Conservation (phyloP, 1,140 invertebrate genomes). For the Leptinotarsa texana region DNA sequence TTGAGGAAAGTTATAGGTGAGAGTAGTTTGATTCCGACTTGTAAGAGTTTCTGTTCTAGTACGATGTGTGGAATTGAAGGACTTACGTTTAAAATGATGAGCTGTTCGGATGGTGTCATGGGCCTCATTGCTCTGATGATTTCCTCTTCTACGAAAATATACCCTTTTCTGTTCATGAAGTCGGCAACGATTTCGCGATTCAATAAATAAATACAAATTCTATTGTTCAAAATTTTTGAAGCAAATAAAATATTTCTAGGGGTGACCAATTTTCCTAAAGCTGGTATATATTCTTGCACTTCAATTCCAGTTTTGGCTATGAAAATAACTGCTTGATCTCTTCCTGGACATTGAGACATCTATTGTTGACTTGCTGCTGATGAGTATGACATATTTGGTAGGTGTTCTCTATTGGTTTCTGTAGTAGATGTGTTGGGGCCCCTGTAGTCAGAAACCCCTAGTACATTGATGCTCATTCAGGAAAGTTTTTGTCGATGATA, state of each 20-base stretch:
- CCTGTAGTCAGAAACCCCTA: slow-evolving; percentile 7
- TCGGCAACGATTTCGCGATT: neutral
- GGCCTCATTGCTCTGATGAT: neutral
- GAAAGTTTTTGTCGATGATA: neutral
- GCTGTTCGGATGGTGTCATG: neutral
- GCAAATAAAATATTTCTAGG: slow-evolving; percentile 22
- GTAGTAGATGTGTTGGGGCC: neutral
- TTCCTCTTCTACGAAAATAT: neutral
- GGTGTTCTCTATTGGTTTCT: neutral
- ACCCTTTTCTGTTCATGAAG: neutral
- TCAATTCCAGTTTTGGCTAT: neutral
- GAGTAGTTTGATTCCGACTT: neutral
- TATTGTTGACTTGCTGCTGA: slow-evolving; percentile 5
- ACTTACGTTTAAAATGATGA: neutral
- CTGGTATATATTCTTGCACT: slow-evolving; percentile 14
- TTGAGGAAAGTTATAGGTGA: slow-evolving; percentile 6
- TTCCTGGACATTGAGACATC: neutral
- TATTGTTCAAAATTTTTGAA: slow-evolving; percentile 13
- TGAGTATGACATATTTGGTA: neutral
- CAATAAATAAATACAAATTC: slow-evolving; percentile 21
- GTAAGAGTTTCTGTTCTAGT: neutral
- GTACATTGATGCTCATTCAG: neutral
- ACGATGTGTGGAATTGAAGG: neutral
- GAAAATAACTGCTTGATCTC: slow-evolving; percentile 23
- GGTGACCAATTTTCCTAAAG: neutral